Conservation (phyloP, 2,113 vertebrate species). For the Numida meleagris region DNA sequence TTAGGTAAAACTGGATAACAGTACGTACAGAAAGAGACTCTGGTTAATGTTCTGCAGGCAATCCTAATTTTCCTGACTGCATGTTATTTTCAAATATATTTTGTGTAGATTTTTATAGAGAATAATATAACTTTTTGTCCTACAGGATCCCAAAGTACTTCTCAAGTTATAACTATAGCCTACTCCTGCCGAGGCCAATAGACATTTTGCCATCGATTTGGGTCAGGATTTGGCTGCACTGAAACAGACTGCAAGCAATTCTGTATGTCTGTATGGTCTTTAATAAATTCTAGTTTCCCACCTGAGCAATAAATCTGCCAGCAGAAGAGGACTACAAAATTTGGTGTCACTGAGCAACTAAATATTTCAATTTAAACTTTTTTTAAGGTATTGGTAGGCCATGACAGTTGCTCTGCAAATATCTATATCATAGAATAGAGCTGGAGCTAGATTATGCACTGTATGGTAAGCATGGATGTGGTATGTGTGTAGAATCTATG, state of each 20-base stretch:
- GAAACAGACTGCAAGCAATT: constrained; percentile 14
- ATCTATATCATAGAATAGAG: neutral
- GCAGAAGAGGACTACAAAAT: constrained; percentile 31
- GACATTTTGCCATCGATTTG: constrained; percentile 9
- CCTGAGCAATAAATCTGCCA: constrained; percentile 47
- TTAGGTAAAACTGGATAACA: neutral
- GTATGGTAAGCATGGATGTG: neutral
- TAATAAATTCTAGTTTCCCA: constrained; percentile 47
- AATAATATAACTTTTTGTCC: constrained; percentile 27
- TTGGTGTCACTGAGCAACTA: constrained; percentile 24
- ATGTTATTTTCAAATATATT: neutral
- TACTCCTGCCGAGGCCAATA: constrained; percentile 9
- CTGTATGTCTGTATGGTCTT: neutral
- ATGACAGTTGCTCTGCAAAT: neutral
- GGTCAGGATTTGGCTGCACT: constrained; percentile 5
- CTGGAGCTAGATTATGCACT: neutral
- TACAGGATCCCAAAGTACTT: constrained; percentile 42
- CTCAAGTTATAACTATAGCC: constrained; percentile 48
- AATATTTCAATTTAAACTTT: constrained; percentile 13
- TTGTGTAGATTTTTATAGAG: constrained; percentile 29
- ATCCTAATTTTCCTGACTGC: neutral
- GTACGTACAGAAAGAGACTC: neutral
- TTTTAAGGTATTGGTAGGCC: neutral
- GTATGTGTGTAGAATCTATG: neutral
- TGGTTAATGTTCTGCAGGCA: neutral